Evolutionary conservation across 1,140 invertebrate genomes (phyloP).

Genomic region (Muscidifurax raptorellus): DNA sequence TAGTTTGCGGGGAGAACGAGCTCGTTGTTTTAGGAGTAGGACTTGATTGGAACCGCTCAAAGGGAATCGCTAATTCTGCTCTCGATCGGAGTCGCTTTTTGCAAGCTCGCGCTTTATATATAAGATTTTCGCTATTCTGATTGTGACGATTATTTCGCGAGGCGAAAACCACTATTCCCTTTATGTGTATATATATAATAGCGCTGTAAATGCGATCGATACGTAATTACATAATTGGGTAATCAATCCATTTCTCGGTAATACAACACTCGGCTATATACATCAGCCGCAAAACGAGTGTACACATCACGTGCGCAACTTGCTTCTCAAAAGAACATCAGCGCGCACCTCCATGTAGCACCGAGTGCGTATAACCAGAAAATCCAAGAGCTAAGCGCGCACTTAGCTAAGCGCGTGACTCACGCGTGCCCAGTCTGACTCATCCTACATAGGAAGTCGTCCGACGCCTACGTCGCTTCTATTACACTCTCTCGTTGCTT

Average conservation of each 20-base stretch:
- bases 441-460: conserved; percentile 4
- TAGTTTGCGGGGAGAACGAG: not conserved
- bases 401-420: not conserved
- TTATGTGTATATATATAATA: no score
- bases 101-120: no score
- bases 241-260: not conserved
- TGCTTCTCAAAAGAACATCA: not conserved
- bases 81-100: not conserved
- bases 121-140: no score
- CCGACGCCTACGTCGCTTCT: not conserved
- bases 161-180: no score
- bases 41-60: not conserved
- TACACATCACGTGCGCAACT: not conserved
- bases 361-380: not conserved
- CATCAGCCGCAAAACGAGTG: not conserved
- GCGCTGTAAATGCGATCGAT: not conserved
- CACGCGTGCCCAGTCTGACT: not conserved
- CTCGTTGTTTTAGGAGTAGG: not conserved
- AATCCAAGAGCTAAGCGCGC: not conserved
- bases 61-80: not conserved
- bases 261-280: not conserved
- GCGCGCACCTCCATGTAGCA: not conserved
- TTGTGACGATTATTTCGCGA: no score
- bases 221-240: not conserved
- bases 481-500: not conserved